phyloP scores from a whole-genome alignment of 2,888 invertebrate genomes.

The Tridacna gigas region DNA sequence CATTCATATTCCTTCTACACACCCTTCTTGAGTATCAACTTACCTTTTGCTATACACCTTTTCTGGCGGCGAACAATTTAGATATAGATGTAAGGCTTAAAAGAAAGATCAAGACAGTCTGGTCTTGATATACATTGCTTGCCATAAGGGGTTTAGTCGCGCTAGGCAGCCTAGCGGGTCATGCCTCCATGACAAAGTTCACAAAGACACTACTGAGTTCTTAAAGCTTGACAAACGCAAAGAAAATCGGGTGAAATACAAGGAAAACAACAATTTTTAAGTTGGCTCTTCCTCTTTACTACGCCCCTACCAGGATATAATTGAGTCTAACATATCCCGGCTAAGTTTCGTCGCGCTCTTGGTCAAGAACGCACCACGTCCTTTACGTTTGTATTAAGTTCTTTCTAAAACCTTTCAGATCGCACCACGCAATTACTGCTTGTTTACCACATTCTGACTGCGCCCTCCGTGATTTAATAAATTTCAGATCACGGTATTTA shows the following conservation, averaged over 20 bases:
- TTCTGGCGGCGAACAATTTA: no score
- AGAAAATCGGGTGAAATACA: background rate
- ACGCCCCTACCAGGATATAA: background rate
- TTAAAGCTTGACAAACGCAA: background rate
- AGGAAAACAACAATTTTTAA: background rate
- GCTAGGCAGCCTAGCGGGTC: no score
- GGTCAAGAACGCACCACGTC: conserved; percentile 2
- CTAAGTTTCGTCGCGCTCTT: background rate
- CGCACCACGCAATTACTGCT: background rate
- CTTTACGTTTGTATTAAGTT: background rate
- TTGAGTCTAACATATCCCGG: background rate
- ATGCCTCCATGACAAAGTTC: no score
- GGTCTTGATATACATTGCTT: no score
- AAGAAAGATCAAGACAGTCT: no score
- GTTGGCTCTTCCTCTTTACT: background rate
- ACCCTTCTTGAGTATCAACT: no score
- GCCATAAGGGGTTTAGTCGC: no score
- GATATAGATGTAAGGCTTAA: no score
- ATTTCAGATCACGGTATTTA: no score
- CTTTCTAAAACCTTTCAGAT: conserved; percentile 9
- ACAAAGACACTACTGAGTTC: background rate
- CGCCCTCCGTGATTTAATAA: no score
- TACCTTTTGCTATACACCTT: no score
- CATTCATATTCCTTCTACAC: no score
- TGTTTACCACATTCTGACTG: background rate